Conservation (phyloP, 2,888 invertebrate genomes). For the Bombyx huttoni region DNA sequence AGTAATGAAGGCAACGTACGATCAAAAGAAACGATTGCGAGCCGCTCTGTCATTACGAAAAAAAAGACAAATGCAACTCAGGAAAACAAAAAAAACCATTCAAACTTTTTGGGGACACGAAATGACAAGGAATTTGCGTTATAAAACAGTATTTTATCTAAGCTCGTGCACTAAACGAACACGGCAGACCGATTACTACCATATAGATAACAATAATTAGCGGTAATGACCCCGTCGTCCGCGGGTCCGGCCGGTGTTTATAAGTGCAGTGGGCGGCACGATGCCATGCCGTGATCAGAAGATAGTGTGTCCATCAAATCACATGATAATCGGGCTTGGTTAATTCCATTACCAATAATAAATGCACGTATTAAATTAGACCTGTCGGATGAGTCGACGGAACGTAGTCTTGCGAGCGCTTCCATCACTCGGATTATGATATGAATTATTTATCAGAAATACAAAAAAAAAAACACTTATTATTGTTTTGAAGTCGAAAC, state of each 20-base stretch:
- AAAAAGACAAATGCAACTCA: slow-evolving; percentile 24
- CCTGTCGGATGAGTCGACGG: slow-evolving; percentile 67
- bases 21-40: slow-evolving; percentile 30
- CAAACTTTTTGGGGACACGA: slow-evolving; percentile 33
- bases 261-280: slow-evolving; percentile 57
- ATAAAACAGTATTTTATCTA: slow-evolving; percentile 47
- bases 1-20: slow-evolving; percentile 54
- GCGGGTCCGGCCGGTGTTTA: slow-evolving; percentile 40
- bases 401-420: slow-evolving; percentile 47
- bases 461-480: slow-evolving; percentile 25
- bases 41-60: slow-evolving; percentile 54
- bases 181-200: slow-evolving; percentile 60
- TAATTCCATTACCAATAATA: slow-evolving; percentile 72
- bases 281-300: slow-evolving; percentile 43
- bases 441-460: slow-evolving; percentile 67
- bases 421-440: slow-evolving; percentile 68
- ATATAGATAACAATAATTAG: slow-evolving; percentile 71
- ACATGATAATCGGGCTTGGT: slow-evolving; percentile 69
- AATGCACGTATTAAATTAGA: slow-evolving; percentile 71
- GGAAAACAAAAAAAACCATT: slow-evolving; percentile 24
- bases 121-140: slow-evolving; percentile 54
- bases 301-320: slow-evolving; percentile 71
- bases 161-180: slow-evolving; percentile 40
- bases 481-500: slow-evolving; percentile 62
- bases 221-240: slow-evolving; percentile 57